These are phyloP conservation scores for Drosophila ogumai DNA, from an alignment of 1,140 invertebrate genomes.

Conservation along the genomic window DNA sequence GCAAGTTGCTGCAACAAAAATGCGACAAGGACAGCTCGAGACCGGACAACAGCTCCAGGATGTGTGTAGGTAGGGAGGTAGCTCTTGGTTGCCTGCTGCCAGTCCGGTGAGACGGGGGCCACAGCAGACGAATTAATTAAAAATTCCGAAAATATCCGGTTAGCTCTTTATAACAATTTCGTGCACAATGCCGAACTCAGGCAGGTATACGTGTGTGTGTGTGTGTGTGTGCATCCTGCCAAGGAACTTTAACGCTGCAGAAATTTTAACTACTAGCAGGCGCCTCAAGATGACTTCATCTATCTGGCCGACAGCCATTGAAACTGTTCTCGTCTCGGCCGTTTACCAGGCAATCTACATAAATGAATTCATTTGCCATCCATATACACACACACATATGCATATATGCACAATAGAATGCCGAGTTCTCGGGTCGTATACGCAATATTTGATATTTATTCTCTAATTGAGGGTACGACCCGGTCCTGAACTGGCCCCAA, in stretches of 20 bases:
- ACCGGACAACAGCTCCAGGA: constrained; percentile 52
- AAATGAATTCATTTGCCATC: constrained; percentile 53
- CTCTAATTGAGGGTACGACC: constrained; percentile 63
- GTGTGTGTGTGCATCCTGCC: constrained; percentile 16
- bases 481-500: constrained; percentile 23
- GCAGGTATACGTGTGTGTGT: constrained; percentile 21
- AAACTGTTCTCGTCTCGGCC: constrained; percentile 43
- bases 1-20: constrained; percentile 61
- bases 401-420: constrained; percentile 27
- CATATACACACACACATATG: constrained; percentile 1
- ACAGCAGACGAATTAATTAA: constrained; percentile 75
- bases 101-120: constrained; percentile 9
- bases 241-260: constrained; percentile 50
- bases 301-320: constrained; percentile 26
- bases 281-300: constrained; percentile 50
- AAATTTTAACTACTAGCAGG: constrained; percentile 44
- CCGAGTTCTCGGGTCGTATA: constrained; percentile 43
- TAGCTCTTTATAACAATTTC: constrained; percentile 82
- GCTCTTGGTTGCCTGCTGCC: not conserved
- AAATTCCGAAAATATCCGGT: constrained; percentile 83
- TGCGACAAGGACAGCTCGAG: constrained; percentile 45
- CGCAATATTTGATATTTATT: constrained; percentile 58
- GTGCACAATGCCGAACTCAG: constrained; percentile 65
- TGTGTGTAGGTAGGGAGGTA: constrained; percentile 33
- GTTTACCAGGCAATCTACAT: constrained; percentile 50